Conservation (phyloP, 1,140 invertebrate genomes). For the Platyscapa corneri region DNA sequence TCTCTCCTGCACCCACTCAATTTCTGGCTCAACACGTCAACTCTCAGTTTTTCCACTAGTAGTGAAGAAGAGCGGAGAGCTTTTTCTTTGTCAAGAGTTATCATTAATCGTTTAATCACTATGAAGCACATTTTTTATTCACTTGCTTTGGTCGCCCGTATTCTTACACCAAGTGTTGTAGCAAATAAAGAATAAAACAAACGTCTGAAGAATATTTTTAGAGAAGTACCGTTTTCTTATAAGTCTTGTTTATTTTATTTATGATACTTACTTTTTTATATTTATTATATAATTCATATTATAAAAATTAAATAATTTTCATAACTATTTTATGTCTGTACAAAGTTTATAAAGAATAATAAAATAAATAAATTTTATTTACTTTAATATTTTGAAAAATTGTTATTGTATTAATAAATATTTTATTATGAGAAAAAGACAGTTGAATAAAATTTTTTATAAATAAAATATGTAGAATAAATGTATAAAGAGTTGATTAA, state of each 20-base stretch:
- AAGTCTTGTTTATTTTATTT: not conserved
- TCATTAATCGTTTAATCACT: conserved; percentile 47
- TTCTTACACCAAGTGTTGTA: not conserved
- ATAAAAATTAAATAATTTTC: no score
- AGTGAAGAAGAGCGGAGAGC: not conserved
- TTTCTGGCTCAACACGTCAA: not conserved
- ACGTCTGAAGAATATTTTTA: not conserved
- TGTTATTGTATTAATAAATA: no score
- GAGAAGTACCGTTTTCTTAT: not conserved
- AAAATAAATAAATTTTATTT: no score
- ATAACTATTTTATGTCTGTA: no score
- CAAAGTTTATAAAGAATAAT: no score
- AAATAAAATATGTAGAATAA: no score
- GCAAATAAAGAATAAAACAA: not conserved
- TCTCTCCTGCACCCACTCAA: not conserved
- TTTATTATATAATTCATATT: no score
- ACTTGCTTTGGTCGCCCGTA: not conserved
- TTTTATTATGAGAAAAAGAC: no score
- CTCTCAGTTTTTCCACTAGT: conserved; percentile 12
- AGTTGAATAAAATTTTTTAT: no score
- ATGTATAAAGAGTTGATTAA: no score
- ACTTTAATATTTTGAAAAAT: no score
- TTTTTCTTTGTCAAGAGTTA: conserved; percentile 28
- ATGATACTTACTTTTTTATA: no score
- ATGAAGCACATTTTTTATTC: conserved; percentile 22